Evolutionary conservation across 2,797 vertebrate genomes (phyloP), one percentile per base, ranked within the genome.

Genomic region (Enteromius argenteus): DNA sequence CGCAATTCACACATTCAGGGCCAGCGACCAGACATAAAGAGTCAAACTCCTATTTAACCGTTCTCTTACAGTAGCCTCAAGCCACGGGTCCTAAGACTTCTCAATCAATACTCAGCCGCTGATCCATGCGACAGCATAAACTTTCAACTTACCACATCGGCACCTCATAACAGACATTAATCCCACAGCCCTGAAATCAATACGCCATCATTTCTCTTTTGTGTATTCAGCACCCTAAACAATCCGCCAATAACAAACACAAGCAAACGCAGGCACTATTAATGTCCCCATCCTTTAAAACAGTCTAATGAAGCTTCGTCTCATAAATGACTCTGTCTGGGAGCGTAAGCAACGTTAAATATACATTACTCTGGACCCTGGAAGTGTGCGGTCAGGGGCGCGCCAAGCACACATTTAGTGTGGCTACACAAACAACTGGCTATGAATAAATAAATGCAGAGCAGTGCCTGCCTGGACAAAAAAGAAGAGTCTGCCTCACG

Each of bases 311-410:
- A 91, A 92, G 90, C 93, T 92, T 87, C 44, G 90, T 87, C 92
- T 95, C 93, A 95, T 95, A 90, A 92, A 95, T 93, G 92, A 95
- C 94, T 95, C 91, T 95, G 91, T 91, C 86, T 51, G 77, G 73
- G 92, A 92, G 90, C 91, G 56, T 95, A 91, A 94, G 92, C 92
- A 93, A 90, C 91, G 81, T 87, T 90, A 89, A 95, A 95, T 94
- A 95, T 95, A 95, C 92, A 94, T 94, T 89, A 92, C 89, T 88
- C 91, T 89, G 51, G 90, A 90, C 91, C 91, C 88, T 88, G 89
- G 69, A 86, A 75, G 67, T 80, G 83, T 82, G 80, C 23, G 69
- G 84, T 83, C 83, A 81, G 69, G 49, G 77, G 58, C 35, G 15
- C 19, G 11, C 62, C n/a, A 13, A 75, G 60, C 79, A 39, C 30